These are phyloP conservation scores for Sprattus sprattus DNA, from an alignment of 2,113 vertebrate genomes.

Conservation along the genomic window DNA sequence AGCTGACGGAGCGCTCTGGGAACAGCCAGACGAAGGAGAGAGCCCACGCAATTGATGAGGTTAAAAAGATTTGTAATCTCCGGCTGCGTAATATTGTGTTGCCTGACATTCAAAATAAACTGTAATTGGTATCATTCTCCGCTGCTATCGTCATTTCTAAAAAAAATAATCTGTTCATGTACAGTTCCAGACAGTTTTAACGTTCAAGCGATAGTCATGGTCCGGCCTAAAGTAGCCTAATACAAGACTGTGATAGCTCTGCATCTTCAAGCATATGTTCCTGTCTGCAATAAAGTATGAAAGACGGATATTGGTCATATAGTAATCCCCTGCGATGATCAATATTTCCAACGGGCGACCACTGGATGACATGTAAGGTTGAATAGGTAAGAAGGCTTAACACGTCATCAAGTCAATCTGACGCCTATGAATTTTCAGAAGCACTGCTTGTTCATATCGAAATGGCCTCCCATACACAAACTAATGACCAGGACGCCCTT, in stretches of 20 bases:
- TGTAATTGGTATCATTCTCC: conserved; percentile 29
- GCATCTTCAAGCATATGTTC: background rate
- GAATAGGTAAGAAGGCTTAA: background rate
- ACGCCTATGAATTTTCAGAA: too few species aligned
- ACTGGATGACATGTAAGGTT: too few species aligned
- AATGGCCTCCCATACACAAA: background rate
- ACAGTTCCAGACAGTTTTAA: background rate
- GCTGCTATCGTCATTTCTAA: background rate
- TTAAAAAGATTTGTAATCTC: conserved; percentile 77
- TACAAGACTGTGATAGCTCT: background rate
- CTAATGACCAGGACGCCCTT: background rate
- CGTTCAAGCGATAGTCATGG: background rate
- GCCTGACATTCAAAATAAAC: conserved; percentile 37
- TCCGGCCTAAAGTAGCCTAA: background rate
- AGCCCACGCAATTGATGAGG: conserved; percentile 69
- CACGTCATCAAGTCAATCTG: too few species aligned
- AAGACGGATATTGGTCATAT: background rate
- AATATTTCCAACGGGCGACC: too few species aligned
- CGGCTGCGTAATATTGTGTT: conserved; percentile 66
- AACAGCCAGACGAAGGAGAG: conserved; percentile 63
- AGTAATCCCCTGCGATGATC: background rate
- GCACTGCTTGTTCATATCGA: too few species aligned
- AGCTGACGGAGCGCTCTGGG: conserved; percentile 63
- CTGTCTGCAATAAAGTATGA: background rate
- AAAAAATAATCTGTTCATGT: background rate